These are phyloP conservation scores for Pachyseris speciosa DNA, from an alignment of 64 coral and sea anemone genomes.

Conservation along the genomic window DNA sequence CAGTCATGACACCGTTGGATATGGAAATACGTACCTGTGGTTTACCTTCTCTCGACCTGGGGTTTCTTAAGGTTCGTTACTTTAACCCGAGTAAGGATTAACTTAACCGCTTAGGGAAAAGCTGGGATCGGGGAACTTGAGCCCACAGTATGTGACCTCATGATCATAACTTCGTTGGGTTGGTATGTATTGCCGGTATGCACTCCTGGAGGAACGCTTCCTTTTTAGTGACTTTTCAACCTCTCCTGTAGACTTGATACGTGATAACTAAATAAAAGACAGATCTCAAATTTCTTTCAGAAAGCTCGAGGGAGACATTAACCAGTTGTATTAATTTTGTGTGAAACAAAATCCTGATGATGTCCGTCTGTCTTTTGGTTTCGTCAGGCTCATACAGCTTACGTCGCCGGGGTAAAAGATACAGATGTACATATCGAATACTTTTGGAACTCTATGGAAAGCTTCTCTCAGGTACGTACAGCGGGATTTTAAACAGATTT, in stretches of 20 bases:
- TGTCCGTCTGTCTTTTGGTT: not conserved
- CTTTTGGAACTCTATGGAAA: constrained; percentile 94
- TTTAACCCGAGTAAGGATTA: not conserved
- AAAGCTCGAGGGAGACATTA: too few relatives aligned
- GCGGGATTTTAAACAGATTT: not conserved
- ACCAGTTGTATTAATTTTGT: too few relatives aligned
- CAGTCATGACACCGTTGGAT: constrained; percentile 81
- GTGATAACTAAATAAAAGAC: too few relatives aligned
- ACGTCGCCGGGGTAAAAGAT: constrained; percentile 91
- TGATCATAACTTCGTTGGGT: too few relatives aligned
- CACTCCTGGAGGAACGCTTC: too few relatives aligned
- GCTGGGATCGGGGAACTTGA: not conserved
- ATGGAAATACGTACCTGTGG: constrained; percentile 94
- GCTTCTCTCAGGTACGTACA: constrained; percentile 81
- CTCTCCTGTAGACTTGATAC: too few relatives aligned
- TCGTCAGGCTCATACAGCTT: constrained; percentile 82
- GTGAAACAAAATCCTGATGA: too few relatives aligned
- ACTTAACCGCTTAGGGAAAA: not conserved
- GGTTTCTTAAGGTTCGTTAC: constrained; percentile 88
- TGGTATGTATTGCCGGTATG: too few relatives aligned
- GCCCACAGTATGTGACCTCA: too few relatives aligned
- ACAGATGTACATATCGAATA: constrained; percentile 95
- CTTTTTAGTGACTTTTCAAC: too few relatives aligned
- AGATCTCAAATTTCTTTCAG: too few relatives aligned
- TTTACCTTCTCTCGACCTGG: constrained; percentile 89